Evolutionary conservation across 1,140 invertebrate genomes (phyloP), one percentile per base, ranked within the genome.

Genomic region (Megalonaias nervosa): DNA sequence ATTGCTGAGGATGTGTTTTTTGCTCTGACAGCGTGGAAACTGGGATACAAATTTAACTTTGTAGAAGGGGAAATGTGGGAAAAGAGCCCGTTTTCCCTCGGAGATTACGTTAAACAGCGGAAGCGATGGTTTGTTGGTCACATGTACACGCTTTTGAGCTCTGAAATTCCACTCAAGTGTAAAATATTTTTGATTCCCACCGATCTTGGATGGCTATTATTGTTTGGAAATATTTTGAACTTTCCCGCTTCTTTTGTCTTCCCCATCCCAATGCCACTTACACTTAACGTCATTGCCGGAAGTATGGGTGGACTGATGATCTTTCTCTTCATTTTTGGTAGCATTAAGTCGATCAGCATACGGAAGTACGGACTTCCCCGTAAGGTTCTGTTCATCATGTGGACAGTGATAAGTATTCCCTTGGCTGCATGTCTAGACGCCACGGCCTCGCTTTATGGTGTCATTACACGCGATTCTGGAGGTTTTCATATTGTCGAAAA

Each of bases 1-100:
- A 95, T 99, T 17, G 97, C 97, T 55, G 97, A 99, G 90, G 97
- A 99, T 90, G 98, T 97, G 87, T 99, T 94, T 88, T 99, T 99
- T 92, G 96, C 96, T 0, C 97, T 99, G 96, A 94, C 95, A 77
- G 97, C 97, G 1, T 84, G 74, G 75, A 80, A 71, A 26, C 73
- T 75, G 77, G 85, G 85, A 0, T 96, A 94, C 86, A 83, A 66
- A 26, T 86, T 86, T 73, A 85, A 81, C 38, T 88, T 81, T 68
- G 84, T 86, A 17, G 87, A 87, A 16, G 85, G 97, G 38, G 97
- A 98, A 91, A 98, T 98, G 97, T 97, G 96, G 94, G 97, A 98
- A 89, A 98, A 99, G 88, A 97, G 96, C 19, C 97, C 97, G 14
- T 99, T 99, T 87, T 97, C 96, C 0, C 90, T 99, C 3, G 95